Conservation (phyloP, 2,113 vertebrate genomes). For the Macroglossus sobrinus region DNA sequence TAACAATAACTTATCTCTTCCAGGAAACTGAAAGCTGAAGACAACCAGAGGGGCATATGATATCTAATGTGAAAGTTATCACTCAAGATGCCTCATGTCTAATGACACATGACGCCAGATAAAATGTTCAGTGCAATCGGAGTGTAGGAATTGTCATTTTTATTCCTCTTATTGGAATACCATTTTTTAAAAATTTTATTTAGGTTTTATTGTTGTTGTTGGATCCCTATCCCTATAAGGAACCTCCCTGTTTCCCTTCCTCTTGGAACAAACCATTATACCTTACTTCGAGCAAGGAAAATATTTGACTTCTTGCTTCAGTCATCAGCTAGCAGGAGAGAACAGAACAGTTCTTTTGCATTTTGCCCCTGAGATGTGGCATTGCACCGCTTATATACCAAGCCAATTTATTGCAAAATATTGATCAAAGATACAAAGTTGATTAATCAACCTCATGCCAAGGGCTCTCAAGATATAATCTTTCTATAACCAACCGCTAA, state of each 20-base stretch:
- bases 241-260: neutral
- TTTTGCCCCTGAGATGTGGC: constrained; percentile 60
- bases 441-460: constrained; percentile 55
- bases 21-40: constrained; percentile 99
- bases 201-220: constrained; percentile 78
- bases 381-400: constrained; percentile 48
- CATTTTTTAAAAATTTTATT: constrained; percentile 75
- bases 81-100: constrained; percentile 87
- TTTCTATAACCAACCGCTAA: constrained; percentile 68
- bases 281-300: constrained; percentile 52
- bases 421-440: constrained; percentile 43
- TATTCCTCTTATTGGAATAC: constrained; percentile 81
- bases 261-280: constrained; percentile 9
- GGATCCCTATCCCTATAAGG: constrained; percentile 63
- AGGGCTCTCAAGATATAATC: constrained; percentile 43
- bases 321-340: constrained; percentile 51
- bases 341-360: constrained; percentile 63
- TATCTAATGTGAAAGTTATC: constrained; percentile 84
- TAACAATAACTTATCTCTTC: constrained; percentile 49
- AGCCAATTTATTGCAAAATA: constrained; percentile 51
- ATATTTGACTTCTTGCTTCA: constrained; percentile 43
- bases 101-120: constrained; percentile 90
- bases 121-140: constrained; percentile 91
- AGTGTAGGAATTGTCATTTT: constrained; percentile 88
- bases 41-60: constrained; percentile 78